These are phyloP conservation scores for Chaenodraco wilsoni DNA, from an alignment of 2,797 vertebrate species.

Conservation along the genomic window DNA sequence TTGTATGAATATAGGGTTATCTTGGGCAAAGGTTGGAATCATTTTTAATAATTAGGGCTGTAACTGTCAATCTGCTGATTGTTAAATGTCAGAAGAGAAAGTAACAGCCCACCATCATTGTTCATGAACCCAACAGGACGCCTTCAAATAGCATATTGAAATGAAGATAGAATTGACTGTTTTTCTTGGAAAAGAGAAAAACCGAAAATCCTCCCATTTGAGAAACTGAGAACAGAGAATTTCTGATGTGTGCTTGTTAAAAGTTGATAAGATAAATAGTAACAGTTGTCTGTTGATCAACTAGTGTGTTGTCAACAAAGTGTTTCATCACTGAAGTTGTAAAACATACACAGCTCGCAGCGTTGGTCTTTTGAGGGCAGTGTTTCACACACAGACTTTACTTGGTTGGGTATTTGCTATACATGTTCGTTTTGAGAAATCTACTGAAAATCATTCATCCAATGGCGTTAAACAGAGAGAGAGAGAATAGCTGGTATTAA, in stretches of 20 bases:
- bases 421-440: too few species aligned
- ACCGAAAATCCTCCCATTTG: background rate
- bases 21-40: background rate
- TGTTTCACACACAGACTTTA: too few species aligned
- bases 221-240: background rate
- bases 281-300: background rate
- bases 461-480: too few species aligned
- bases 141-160: background rate
- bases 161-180: background rate
- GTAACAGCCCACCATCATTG: background rate
- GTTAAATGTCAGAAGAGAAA: background rate
- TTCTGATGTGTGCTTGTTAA: background rate
- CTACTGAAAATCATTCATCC: too few species aligned
- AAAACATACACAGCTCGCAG: too few species aligned
- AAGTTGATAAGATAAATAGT: background rate
- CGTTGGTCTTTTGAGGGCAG: too few species aligned
- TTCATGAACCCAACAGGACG: background rate
- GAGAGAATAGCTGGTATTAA: too few species aligned
- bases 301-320: background rate
- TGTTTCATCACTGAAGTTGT: background rate
- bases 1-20: background rate
- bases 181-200: background rate
- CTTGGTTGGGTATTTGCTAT: too few species aligned
- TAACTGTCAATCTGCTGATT: conserved; percentile 4
- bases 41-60: background rate